Conservation (phyloP, 2,113 vertebrate genomes). For the Corythornis cristatus region DNA sequence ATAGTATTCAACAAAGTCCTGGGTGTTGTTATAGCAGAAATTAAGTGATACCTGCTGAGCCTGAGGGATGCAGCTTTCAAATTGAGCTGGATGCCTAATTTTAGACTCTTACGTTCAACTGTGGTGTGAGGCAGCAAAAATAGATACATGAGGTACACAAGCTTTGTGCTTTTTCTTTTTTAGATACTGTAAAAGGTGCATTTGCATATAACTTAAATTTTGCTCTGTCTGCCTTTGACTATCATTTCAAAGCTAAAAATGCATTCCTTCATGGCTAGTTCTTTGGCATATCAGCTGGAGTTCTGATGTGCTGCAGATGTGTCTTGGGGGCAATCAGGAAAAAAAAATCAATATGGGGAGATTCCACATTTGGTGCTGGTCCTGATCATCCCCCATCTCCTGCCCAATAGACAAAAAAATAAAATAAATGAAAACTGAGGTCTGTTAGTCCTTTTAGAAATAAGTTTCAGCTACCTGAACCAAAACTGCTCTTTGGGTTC, state of each 20-base stretch:
- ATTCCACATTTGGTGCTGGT: neutral
- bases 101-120: neutral
- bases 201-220: neutral
- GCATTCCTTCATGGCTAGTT: neutral
- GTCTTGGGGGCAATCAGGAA: neutral
- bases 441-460: neutral
- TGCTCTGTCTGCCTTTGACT: neutral
- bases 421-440: neutral
- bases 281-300: fast-evolving
- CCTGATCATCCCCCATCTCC: neutral
- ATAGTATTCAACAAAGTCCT: neutral
- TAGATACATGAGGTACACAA: neutral
- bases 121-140: slow-evolving; percentile 13
- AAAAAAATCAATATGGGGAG: neutral
- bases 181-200: neutral
- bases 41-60: neutral
- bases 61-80: neutral
- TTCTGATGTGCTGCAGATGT: neutral
- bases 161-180: neutral
- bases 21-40: neutral
- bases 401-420: neutral
- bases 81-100: neutral
- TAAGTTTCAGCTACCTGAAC: neutral
- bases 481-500: neutral
- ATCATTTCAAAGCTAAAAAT: neutral